These are phyloP conservation scores for Zosterops hypoxanthus DNA, from an alignment of 2,113 vertebrate genomes.

Conservation along the genomic window DNA sequence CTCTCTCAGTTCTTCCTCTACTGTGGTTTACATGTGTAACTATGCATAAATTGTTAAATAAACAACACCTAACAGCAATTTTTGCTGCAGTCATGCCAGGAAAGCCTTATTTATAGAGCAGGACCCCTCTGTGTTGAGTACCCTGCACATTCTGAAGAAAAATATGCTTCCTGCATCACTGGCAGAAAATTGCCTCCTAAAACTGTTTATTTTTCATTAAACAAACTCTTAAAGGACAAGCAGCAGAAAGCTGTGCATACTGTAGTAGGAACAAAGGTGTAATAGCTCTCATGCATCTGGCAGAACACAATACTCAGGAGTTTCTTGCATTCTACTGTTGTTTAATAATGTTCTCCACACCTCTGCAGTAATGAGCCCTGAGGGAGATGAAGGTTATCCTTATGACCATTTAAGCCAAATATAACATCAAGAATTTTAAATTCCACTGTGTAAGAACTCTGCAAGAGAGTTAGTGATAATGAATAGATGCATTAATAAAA, in stretches of 20 bases:
- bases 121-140: neutral
- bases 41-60: neutral
- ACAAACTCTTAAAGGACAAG: neutral
- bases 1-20: neutral
- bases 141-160: neutral
- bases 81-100: neutral
- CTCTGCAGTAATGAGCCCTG: neutral
- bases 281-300: neutral
- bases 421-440: neutral
- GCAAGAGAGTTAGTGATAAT: neutral
- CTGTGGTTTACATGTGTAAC: neutral
- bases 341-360: neutral
- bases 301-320: neutral
- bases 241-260: neutral
- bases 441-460: neutral
- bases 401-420: neutral
- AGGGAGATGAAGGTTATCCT: neutral
- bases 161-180: neutral
- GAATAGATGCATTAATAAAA: slow-evolving; percentile 1
- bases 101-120: neutral
- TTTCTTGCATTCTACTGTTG: neutral
- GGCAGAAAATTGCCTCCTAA: neutral
- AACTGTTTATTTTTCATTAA: slow-evolving; percentile 1
- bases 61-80: neutral
- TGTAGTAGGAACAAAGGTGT: neutral